Evolutionary conservation across 1,140 invertebrate species (phyloP).

Genomic region (Laupala kohalensis): DNA sequence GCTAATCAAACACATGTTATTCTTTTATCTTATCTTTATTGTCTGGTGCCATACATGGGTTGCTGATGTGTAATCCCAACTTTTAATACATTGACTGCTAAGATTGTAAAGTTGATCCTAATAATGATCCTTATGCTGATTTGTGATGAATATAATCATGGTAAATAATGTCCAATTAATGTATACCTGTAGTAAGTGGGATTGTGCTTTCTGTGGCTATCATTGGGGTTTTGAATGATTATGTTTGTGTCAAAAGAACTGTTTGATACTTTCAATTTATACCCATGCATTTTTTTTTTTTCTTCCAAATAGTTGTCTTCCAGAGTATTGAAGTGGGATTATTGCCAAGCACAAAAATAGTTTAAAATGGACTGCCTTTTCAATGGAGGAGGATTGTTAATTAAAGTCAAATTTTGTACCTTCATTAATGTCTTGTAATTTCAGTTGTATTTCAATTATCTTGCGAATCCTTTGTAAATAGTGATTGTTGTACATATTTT

Average conservation of each 20-base stretch:
- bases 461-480: background rate
- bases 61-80: background rate
- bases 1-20: background rate
- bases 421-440: background rate
- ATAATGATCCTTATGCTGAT: background rate
- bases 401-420: background rate
- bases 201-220: background rate
- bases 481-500: background rate
- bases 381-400: background rate
- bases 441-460: background rate
- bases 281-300: background rate
- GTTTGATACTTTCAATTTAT: background rate
- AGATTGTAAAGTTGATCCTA: background rate
- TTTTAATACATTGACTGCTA: background rate
- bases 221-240: background rate
- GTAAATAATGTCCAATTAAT: background rate
- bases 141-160: background rate
- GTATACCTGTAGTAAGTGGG: background rate
- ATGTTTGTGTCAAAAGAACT: background rate
- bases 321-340: background rate
- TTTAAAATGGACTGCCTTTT: background rate
- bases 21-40: background rate
- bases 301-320: background rate
- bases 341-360: background rate
- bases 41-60: background rate